Percentiles rank a stretch among this genome's conserved stretches.
These are phyloP conservation scores for Enteromius treurensis DNA, from an alignment of 2,797 vertebrate species.

Conservation along the genomic window DNA sequence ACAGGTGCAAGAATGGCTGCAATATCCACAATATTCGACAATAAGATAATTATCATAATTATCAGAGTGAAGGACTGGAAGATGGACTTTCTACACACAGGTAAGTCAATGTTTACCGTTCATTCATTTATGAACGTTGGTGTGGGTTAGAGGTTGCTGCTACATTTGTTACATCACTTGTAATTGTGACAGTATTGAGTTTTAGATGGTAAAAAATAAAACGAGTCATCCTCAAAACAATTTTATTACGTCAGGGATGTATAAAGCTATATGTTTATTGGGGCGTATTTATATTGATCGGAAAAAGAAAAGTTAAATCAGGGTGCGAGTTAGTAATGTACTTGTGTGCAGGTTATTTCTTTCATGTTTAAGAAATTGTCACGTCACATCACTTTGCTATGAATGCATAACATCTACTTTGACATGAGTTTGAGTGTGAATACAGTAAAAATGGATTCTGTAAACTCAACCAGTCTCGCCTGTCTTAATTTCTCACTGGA, in stretches of 20 bases:
- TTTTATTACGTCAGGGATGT: not conserved
- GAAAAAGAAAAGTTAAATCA: no score
- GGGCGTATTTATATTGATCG: no score
- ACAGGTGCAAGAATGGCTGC: not conserved
- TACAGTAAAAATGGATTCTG: not conserved
- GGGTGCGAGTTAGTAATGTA: not conserved
- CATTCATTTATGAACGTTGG: not conserved
- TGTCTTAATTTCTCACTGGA: not conserved
- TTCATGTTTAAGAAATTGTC: not conserved
- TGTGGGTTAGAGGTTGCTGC: not conserved
- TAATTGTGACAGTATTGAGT: not conserved
- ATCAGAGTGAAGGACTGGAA: not conserved
- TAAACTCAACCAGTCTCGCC: not conserved
- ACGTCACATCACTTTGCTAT: not conserved
- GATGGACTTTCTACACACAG: not conserved
- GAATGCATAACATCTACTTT: not conserved
- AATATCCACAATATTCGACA: not conserved
- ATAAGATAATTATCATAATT: no score
- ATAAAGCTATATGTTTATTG: not conserved
- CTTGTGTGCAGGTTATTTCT: not conserved
- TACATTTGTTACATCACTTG: no score
- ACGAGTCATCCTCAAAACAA: not conserved
- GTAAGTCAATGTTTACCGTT: not conserved
- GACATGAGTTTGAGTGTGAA: not conserved
- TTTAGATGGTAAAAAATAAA: not conserved